Conservation (phyloP, 2,113 vertebrate species). For the Myrmecobius fasciatus region DNA sequence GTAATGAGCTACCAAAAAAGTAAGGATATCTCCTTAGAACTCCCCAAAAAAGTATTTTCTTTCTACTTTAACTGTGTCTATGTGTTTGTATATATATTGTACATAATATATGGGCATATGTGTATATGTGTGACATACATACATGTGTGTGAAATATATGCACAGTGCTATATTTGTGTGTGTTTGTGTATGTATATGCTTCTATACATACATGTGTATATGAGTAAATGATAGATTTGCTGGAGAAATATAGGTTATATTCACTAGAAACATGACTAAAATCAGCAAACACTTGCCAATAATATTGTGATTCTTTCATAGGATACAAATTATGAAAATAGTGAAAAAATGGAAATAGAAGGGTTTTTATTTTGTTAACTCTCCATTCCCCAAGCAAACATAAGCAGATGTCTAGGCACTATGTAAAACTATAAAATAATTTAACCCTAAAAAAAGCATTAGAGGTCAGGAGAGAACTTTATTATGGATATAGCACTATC, state of each 20-base stretch:
- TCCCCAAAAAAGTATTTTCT: background rate
- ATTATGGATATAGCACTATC: background rate
- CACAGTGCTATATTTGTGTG: too few relatives aligned
- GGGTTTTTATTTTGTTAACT: background rate
- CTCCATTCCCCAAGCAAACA: background rate
- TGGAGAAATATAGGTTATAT: background rate
- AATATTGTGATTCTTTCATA: background rate
- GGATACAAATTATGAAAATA: background rate
- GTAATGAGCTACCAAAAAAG: background rate
- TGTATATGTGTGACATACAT: too few relatives aligned
- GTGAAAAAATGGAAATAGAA: background rate
- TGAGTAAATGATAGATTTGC: background rate
- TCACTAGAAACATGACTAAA: background rate
- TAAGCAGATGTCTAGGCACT: background rate
- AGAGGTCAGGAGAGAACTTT: background rate
- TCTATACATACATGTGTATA: background rate
- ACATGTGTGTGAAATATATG: too few relatives aligned
- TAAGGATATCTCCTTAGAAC: background rate
- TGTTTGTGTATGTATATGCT: too few relatives aligned
- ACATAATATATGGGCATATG: too few relatives aligned
- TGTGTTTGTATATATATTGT: background rate
- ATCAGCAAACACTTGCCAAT: background rate
- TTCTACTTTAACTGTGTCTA: too few relatives aligned
- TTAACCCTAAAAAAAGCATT: conserved; percentile 29
- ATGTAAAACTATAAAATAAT: background rate